Evolutionary conservation across 2,888 invertebrate genomes (phyloP), one percentile per base, ranked within the genome.

Genomic region (Hofmannophila pseudospretella): DNA sequence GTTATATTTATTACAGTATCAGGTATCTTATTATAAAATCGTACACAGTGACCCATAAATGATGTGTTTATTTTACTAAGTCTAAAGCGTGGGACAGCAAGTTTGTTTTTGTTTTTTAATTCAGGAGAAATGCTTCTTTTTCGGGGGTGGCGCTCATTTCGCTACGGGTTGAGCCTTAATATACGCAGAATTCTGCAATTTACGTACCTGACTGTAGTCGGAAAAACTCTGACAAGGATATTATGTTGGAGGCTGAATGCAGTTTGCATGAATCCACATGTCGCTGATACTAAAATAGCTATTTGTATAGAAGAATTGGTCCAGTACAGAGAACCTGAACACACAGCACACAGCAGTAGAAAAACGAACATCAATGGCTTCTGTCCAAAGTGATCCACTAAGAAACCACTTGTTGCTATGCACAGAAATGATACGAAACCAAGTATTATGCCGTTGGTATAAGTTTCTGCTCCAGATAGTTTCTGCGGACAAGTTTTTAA

Each of bases 121-220:
- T n/a, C n/a, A n/a, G n/a, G n/a, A n/a, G n/a, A n/a, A n/a, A n/a
- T n/a, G n/a, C n/a, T n/a, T n/a, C n/a, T n/a, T n/a, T n/a, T n/a
- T n/a, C n/a, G n/a, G n/a, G n/a, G n/a, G n/a, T n/a, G n/a, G n/a
- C n/a, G n/a, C n/a, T n/a, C n/a, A n/a, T n/a, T n/a, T n/a, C n/a
- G n/a, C n/a, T n/a, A n/a, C n/a, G n/a, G n/a, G n/a, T n/a, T n/a
- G n/a, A n/a, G n/a, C n/a, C n/a, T n/a, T n/a, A n/a, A n/a, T n/a
- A n/a, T n/a, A n/a, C n/a, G n/a, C n/a, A n/a, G n/a, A n/a, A n/a
- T n/a, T n/a, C n/a, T n/a, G n/a, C n/a, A n/a, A n/a, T n/a, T n/a
- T n/a, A 36, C 43, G 28, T 42, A 74, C 74, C 74, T 64, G 26
- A 70, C 51, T 20, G 67, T 63, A 0, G 74, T 75, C 2, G 74